Conservation (phyloP, 2,888 invertebrate species). For the Himalopsyche kuldschensis region DNA sequence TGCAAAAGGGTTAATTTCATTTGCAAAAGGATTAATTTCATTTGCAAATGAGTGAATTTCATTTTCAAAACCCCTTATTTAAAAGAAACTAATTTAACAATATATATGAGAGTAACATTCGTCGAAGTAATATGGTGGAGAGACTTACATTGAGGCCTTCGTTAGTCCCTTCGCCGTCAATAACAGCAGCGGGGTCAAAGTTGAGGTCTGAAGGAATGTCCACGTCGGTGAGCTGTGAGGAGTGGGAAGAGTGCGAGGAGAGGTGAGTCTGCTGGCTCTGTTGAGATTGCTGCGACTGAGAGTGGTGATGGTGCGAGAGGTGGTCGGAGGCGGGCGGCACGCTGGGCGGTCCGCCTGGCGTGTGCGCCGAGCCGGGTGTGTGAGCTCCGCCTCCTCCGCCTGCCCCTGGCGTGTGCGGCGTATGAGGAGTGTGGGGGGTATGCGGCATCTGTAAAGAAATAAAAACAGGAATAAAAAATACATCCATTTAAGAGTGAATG, state of each 20-base stretch:
- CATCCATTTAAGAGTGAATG: slow-evolving; percentile 3
- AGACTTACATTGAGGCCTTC: slow-evolving; percentile 88
- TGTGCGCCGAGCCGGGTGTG: slow-evolving; percentile 72
- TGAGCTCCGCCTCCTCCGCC: slow-evolving; percentile 67
- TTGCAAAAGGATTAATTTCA: too few relatives aligned
- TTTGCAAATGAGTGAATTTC: too few relatives aligned
- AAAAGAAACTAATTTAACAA: too few relatives aligned
- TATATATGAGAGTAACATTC: too few relatives aligned
- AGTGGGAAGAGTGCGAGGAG: slow-evolving; percentile 20
- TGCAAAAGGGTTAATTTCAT: too few relatives aligned
- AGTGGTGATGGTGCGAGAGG: slow-evolving; percentile 52
- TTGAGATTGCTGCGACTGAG: neutral
- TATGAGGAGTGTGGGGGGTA: slow-evolving; percentile 78
- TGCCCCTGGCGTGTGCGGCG: slow-evolving; percentile 76
- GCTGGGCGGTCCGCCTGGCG: slow-evolving; percentile 78
- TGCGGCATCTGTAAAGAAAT: slow-evolving; percentile 45
- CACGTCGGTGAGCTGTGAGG: slow-evolving; percentile 59
- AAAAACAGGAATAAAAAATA: slow-evolving; percentile 31
- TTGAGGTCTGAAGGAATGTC: slow-evolving; percentile 87
- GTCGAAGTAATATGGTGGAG: too few relatives aligned
- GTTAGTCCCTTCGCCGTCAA: slow-evolving; percentile 87
- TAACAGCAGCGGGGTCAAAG: slow-evolving; percentile 91
- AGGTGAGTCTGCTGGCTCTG: neutral
- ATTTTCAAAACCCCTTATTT: too few relatives aligned
- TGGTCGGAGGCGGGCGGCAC: slow-evolving; percentile 67